phyloP scores from a whole-genome alignment of 2,888 invertebrate genomes.

The Mesochorus sp. region DNA sequence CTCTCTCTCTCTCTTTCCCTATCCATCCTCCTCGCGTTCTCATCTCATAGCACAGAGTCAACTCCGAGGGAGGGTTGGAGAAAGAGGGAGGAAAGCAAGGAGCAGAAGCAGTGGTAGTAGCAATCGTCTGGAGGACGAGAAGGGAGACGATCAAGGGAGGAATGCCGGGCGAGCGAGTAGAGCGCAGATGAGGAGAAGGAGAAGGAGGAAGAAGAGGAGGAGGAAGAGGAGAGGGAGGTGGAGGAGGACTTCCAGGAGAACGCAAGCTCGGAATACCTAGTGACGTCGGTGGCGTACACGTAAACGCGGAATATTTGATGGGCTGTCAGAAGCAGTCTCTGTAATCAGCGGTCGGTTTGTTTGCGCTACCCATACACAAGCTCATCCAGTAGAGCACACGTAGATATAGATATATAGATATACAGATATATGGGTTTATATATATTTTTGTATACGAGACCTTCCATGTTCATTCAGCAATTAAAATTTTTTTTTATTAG shows the following conservation, averaged over 20 bases:
- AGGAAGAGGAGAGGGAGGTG: constrained; percentile 46
- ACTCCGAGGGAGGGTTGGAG: too few relatives aligned
- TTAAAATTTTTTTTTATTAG: too few relatives aligned
- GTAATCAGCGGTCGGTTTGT: constrained; percentile 81
- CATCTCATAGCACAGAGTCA: constrained; percentile 66
- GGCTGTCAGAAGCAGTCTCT: constrained; percentile 81
- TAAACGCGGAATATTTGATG: constrained; percentile 81
- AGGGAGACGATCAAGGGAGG: constrained; percentile 42
- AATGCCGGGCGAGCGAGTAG: constrained; percentile 52
- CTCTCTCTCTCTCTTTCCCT: constrained; percentile 13
- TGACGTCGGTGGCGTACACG: constrained; percentile 78
- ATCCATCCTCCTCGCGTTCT: constrained; percentile 4
- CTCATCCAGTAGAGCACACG: constrained; percentile 59
- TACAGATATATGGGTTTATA: too few relatives aligned
- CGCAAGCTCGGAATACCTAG: constrained; percentile 78
- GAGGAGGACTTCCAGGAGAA: constrained; percentile 64
- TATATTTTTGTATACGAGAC: too few relatives aligned
- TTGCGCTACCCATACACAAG: constrained; percentile 76
- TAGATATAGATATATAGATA: constrained; percentile 47
- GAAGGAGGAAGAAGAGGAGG: not conserved
- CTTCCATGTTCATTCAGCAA: too few relatives aligned
- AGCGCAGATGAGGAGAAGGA: constrained; percentile 27
- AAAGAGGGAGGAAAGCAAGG: constrained; percentile 36
- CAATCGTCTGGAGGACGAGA: constrained; percentile 32
- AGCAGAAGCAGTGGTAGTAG: constrained; percentile 10